Evolutionary conservation across 2,113 vertebrate species (phyloP), one percentile per base, ranked within the genome.

Genomic region (Lagopus muta): DNA sequence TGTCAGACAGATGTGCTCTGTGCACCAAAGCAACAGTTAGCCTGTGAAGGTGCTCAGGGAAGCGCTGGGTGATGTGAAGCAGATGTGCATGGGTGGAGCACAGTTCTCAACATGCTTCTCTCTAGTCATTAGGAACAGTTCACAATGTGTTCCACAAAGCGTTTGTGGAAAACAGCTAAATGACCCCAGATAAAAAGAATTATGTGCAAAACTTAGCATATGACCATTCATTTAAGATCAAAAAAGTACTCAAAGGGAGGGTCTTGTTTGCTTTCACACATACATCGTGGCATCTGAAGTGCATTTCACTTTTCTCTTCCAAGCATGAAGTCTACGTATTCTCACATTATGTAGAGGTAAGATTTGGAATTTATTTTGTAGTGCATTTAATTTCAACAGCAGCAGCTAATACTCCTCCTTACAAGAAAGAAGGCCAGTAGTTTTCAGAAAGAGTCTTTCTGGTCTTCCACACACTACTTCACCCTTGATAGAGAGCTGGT

Each of bases 221-320:
- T 12, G 2, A 71, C 4, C n/a, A 22, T 52, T 48, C 76, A 86
- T 47, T 85, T 82, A 92, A 90, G 8, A 11, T 62, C 45, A 82
- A 18, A 82, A 90, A 17, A 43, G 42, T 55, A 36, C 2, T 52
- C 17, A 42, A 77, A 80, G 18, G 17, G 43, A 73, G 64, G 12
- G 28, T 72, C 28, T 81, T 65, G 67, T 60, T 78, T 81, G 8
- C 43, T 42, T 88, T 88, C 47, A 88, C 52, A 36, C 65, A 73
- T 43, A 10, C 79, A 60, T n/a, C 43, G 45, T 36, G 12, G 28
- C 7, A 57, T 73, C 1, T 4, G 47, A 67, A 64, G 25, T 28
- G 22, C 17, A 64, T 76, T 87, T 58, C 42, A 72, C 22, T 30
- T 64, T 84, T 9, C 2, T 85, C 42, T 70, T 74, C 57, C 38